Base-by-base conservation (phyloP, 2,797 vertebrate species). In the Cossypha polioptera region DNA sequence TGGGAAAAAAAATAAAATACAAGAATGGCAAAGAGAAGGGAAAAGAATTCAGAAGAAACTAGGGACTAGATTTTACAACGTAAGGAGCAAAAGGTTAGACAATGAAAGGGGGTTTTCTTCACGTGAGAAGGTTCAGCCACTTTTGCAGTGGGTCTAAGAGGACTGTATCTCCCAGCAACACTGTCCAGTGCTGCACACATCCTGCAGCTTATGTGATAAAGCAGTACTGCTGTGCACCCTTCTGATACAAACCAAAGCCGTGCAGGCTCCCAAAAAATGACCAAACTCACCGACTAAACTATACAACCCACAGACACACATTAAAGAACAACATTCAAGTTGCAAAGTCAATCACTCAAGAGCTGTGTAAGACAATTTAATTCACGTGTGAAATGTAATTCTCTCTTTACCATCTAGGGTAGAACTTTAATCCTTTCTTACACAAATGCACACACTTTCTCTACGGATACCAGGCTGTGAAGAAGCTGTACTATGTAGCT, bases 361-460 rank as follows among this genome's bases (percentile, higher is more conserved):
- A 84, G 40, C 55, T 43, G 16, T 5, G 15, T 38, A 65, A 61
- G 16, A 69, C n/a, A 57, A 67, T 21, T 71, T 57, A 33, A 78
- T 51, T 66, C 61, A 54, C 0, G 4, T 0, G 0, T 43, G n/a
- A 90, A 93, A 78, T 38, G 16, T 26, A 79, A 73, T 81, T 76
- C 51, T 40, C 24, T 38, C 33, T 50, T 78, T 71, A 53, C 10
- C 24, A 16, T 18, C 36, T 4, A 20, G 0, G 0, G 33, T 4
- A 35, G 29, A 73, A 62, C 24, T 61, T 65, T 26, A 36, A 47
- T 59, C 33, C 71, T n/a, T 61, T 61, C 62, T 66, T 82, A 55
- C 25, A 68, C 0, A 1, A 53, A 21, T 50, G 25, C 29, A 31
- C 24, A 59, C 4, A 18, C 12, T 50, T 80, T 61, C 45, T 75